These are phyloP conservation scores for Silurus meridionalis DNA, from an alignment of 2,113 vertebrate species.

Conservation along the genomic window DNA sequence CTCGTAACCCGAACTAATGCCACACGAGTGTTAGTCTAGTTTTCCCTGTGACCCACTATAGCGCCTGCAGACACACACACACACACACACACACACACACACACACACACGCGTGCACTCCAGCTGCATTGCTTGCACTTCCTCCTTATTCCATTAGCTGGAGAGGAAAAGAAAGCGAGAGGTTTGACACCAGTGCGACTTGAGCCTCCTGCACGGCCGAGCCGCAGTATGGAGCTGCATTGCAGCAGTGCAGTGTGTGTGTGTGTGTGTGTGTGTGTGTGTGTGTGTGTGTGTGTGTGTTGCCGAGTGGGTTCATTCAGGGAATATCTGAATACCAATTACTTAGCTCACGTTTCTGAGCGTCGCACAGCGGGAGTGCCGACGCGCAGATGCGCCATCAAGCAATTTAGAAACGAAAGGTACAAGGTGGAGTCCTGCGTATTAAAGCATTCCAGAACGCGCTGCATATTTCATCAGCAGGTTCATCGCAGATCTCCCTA, in stretches of 20 bases:
- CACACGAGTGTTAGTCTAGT: background rate
- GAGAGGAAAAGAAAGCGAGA: background rate
- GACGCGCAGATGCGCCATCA: background rate
- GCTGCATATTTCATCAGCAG: background rate
- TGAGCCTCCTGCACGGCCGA: conserved; percentile 68
- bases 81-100: no score
- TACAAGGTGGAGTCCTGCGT: background rate
- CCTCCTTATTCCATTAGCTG: conserved; percentile 13
- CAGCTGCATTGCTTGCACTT: conserved; percentile 24
- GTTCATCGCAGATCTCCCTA: conserved; percentile 1
- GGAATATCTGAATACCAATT: conserved; percentile 56
- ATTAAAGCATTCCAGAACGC: background rate
- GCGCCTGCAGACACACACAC: no score
- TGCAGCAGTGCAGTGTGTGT: conserved; percentile 69
- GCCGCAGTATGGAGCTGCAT: conserved; percentile 68
- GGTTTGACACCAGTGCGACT: conserved; percentile 68
- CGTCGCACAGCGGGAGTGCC: conserved; percentile 26
- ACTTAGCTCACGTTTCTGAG: conserved; percentile 40
- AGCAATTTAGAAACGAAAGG: background rate
- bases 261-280: conserved; percentile 61
- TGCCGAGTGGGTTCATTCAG: conserved; percentile 68
- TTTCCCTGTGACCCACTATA: background rate
- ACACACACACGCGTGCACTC: background rate
- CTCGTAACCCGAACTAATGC: background rate
- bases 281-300: conserved; percentile 57